Evolutionary conservation across 1,140 invertebrate species (phyloP), one percentile per base, ranked within the genome.

Genomic region (Rhyacophila brunnea): DNA sequence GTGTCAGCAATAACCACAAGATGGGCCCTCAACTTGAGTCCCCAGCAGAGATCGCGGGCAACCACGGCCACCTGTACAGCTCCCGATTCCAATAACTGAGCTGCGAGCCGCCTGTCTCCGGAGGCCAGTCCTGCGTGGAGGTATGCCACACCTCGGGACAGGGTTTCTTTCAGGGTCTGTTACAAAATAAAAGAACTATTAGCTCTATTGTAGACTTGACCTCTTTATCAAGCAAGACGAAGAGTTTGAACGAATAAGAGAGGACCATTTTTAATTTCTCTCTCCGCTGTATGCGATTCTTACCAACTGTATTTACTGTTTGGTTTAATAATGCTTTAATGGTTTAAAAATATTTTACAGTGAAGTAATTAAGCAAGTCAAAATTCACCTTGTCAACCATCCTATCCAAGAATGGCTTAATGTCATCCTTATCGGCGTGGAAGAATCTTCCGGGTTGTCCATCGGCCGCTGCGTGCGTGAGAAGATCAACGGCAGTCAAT

Each of bases 1-100:
- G 97, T 98, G 69, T 99, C 98, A 87, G 98, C 98, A 13, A 99
- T 90, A 20, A 99, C 87, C 0, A 96, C 95, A 13, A 99, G 83
- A 75, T 99, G 93, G 0, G 93, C 87, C 45, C 85, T 85, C 20
- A 98, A 90, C 28, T 88, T 89, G 43, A 98, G 82, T 34, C 88
- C 90, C 92, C 94, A 99, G 67, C 93, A 94, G 5, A 99, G 83
- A 69, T 91, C 92, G 11, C 91, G 80, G 0, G 95, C 94, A 0
- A 87, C 91, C 0, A 99, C 95, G 42, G 94, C 87, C 23, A 99
- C 79, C 78, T 99, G 96, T 44, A 99, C 89, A 0, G 96, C 96
- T 2, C 93, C 95, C 11, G 88, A 90, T 65, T 92, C 88, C 67
- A 99, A 96, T 15, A 99, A 78, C 70, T 95, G 90, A 69, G 98